Evolutionary conservation across 2,113 vertebrate genomes (phyloP).

Genomic region (Tympanuchus pallidicinctus): DNA sequence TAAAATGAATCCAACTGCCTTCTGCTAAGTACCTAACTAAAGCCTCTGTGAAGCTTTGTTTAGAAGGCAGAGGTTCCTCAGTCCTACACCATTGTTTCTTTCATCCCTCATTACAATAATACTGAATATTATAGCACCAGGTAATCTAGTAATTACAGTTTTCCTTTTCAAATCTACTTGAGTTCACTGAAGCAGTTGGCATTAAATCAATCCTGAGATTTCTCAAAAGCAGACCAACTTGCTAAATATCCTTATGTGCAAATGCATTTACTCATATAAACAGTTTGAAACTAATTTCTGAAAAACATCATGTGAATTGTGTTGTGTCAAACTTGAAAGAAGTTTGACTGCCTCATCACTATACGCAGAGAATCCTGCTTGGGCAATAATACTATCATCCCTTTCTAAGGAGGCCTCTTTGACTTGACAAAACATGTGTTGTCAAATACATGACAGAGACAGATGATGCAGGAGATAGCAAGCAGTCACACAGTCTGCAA

Average conservation of each 20-base stretch:
- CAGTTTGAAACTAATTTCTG: conserved; percentile 10
- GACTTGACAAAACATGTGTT: conserved; percentile 18
- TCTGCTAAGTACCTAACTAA: conserved; percentile 2
- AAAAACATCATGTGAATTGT: neutral
- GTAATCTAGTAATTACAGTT: conserved; percentile 6
- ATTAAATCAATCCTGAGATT: neutral
- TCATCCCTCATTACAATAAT: neutral
- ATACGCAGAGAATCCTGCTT: neutral
- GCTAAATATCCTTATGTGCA: conserved; percentile 2
- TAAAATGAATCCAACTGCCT: neutral
- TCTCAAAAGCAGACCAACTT: conserved; percentile 6
- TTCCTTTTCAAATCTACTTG: neutral
- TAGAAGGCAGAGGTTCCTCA: conserved; percentile 6
- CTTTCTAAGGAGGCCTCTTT: conserved; percentile 13
- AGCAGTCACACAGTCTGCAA: conserved; percentile 3
- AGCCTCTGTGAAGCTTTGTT: neutral
- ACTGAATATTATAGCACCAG: conserved; percentile 8
- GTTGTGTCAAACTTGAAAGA: neutral
- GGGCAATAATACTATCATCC: neutral
- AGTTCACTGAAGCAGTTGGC: neutral
- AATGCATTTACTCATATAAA: neutral
- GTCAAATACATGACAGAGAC: neutral
- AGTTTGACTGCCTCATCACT: neutral
- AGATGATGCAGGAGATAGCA: neutral
- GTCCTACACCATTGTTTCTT: neutral